phyloP scores from a whole-genome alignment of 2,888 invertebrate genomes.

The Pherbina coryleti region DNA sequence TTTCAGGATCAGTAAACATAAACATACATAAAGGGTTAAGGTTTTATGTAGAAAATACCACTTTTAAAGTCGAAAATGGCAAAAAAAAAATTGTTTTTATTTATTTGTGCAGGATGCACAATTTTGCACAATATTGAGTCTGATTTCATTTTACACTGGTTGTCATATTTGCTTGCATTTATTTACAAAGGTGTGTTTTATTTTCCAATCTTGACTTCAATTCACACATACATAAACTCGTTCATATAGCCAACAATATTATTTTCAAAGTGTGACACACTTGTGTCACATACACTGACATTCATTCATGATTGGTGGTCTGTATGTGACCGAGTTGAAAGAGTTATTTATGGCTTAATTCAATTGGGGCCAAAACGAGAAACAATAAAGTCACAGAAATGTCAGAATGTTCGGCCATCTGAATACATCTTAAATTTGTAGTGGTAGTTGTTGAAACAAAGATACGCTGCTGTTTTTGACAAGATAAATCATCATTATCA shows the following conservation, averaged over 20 bases:
- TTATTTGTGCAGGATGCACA: too few species aligned
- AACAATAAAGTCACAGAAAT: slow-evolving; percentile 14
- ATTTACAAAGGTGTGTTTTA: too few species aligned
- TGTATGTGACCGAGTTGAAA: not conserved
- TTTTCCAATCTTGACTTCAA: not conserved
- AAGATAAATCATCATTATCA: not conserved
- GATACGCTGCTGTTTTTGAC: not conserved
- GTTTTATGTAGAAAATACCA: too few species aligned
- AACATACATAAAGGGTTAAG: too few species aligned
- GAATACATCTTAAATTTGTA: not conserved
- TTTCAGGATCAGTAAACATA: too few species aligned
- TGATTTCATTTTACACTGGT: too few species aligned
- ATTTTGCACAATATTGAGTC: too few species aligned
- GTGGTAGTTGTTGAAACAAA: not conserved
- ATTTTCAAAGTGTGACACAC: slow-evolving; percentile 51
- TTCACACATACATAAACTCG: not conserved
- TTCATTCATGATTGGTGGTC: not conserved
- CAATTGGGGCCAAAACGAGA: slow-evolving; percentile 4
- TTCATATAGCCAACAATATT: not conserved
- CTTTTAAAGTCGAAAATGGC: too few species aligned
- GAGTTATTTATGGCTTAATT: slow-evolving; percentile 20
- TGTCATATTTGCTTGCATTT: too few species aligned
- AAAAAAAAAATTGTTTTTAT: too few species aligned
- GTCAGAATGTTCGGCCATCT: slow-evolving; percentile 15
- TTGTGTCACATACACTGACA: slow-evolving; percentile 51